phyloP scores from a whole-genome alignment of 2,888 invertebrate species.

The Chymomyza caudatula region DNA sequence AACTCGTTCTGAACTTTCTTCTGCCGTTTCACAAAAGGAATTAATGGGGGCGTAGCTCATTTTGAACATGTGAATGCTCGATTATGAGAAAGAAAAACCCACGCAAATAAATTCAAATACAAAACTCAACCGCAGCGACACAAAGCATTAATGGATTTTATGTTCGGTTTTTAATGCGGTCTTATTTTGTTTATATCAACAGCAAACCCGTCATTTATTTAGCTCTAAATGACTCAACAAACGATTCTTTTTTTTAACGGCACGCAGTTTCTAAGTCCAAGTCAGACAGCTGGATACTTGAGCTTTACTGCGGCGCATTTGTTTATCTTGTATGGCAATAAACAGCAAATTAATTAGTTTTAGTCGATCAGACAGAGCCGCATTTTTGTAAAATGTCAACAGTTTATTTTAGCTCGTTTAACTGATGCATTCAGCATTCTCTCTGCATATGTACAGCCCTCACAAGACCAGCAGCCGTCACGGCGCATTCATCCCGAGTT shows the following conservation, averaged over 20 bases:
- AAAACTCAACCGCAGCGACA: too few relatives aligned
- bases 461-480: background rate
- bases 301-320: background rate
- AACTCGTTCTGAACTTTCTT: conserved; percentile 62
- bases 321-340: conserved; percentile 9
- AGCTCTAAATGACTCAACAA: conserved; percentile 8
- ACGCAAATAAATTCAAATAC: conserved; percentile 42
- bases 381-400: conserved; percentile 17
- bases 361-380: background rate
- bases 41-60: conserved; percentile 14
- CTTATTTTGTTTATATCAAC: background rate
- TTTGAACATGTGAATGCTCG: conserved; percentile 43
- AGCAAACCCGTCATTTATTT: conserved; percentile 28
- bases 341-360: conserved; percentile 22
- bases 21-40: too few relatives aligned
- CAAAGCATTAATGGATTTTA: conserved; percentile 43
- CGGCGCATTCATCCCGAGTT: conserved; percentile 44
- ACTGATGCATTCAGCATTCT: background rate
- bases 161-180: conserved; percentile 24
- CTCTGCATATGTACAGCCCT: conserved; percentile 40
- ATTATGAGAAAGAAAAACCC: conserved; percentile 46
- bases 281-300: background rate
- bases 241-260: conserved; percentile 18
- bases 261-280: conserved; percentile 19
- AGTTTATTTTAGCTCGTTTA: background rate